Evolutionary conservation across 2,797 vertebrate genomes (phyloP), one percentile per base, ranked within the genome.

Genomic region (Lutra lutra): DNA sequence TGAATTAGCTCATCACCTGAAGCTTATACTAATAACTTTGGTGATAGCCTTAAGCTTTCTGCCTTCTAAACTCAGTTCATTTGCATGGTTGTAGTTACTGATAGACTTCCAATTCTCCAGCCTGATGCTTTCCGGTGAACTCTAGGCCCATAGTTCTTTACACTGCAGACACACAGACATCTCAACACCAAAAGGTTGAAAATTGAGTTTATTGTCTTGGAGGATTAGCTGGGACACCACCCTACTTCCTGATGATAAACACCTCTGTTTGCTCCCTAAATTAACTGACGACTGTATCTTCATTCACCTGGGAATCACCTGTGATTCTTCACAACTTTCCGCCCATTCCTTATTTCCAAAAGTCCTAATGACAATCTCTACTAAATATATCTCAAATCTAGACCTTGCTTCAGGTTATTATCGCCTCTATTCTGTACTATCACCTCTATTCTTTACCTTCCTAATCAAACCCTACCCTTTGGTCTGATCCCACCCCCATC

Each of bases 1-100:
- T 96, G 91, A 96, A 95, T 95, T 73, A 95, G 32, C 60, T 96
- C 91, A 97, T 96, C 94, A 96, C 79, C 72, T 93, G 70, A 90
- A 95, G 77, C n/a, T 95, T 95, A 32, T 82, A 40, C 38, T 96
- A 85, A 94, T 93, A 94, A 90, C 66, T 96, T 88, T 46, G 38
- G 38, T 70, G 86, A 94, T 86, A 64, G 86, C 89, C 82, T 87
- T 72, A 56, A 96, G 70, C 77, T 85, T 92, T 62, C 82, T 94
- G 32, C 40, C 27, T 64, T 86, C 60, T 77, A 38, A 89, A 18
- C 38, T 77, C 27, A 32, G 56, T 77, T 48, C 17, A 89, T 94
- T 96, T 92, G 38, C 60, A 60, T 91, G 73, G 46, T 54, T 94
- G 86, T 93, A 83, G 80, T 85, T 92, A 68, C 77, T 89, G 54